A percentile compares a stretch with the other conserved stretches of the same genome.
phyloP scores from a whole-genome alignment of 2,888 invertebrate genomes.

The Himalopsyche tibetana region DNA sequence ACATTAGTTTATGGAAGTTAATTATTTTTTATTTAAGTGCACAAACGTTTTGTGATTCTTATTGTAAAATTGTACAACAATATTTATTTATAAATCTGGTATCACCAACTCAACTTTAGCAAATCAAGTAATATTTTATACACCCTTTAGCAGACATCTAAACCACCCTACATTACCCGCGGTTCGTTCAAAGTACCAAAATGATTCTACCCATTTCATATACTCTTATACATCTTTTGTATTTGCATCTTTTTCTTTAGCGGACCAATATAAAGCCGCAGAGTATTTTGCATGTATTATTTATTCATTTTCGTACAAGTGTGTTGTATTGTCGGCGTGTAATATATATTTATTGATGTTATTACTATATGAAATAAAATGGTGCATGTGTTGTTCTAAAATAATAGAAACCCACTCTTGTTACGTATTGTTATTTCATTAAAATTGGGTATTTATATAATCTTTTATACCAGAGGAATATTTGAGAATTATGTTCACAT shows the following conservation, averaged over 20 bases:
- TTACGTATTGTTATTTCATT: neutral
- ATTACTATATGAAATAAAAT: slow-evolving; percentile 52
- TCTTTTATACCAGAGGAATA: too few species aligned
- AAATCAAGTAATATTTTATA: neutral
- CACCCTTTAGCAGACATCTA: slow-evolving; percentile 28
- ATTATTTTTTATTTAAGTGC: too few species aligned
- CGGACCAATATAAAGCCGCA: slow-evolving; percentile 41
- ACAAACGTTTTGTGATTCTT: too few species aligned
- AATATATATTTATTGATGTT: slow-evolving; percentile 56
- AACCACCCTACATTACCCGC: slow-evolving; percentile 38
- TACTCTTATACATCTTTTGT: neutral
- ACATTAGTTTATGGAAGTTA: too few species aligned
- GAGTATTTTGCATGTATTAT: slow-evolving; percentile 55
- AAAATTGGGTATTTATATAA: neutral
- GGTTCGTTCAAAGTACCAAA: slow-evolving; percentile 37
- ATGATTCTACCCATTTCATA: neutral
- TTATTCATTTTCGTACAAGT: slow-evolving; percentile 51
- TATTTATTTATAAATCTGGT: too few species aligned
- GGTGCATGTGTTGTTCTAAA: neutral
- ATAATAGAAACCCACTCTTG: slow-evolving; percentile 12
- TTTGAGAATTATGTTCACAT: too few species aligned
- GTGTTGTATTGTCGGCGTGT: slow-evolving; percentile 24
- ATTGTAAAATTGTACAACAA: too few species aligned
- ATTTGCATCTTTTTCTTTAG: slow-evolving; percentile 43
- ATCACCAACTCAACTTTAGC: neutral